These are phyloP conservation scores for Cantharis flavilabris DNA, from an alignment of 2,888 invertebrate genomes.

Conservation along the genomic window DNA sequence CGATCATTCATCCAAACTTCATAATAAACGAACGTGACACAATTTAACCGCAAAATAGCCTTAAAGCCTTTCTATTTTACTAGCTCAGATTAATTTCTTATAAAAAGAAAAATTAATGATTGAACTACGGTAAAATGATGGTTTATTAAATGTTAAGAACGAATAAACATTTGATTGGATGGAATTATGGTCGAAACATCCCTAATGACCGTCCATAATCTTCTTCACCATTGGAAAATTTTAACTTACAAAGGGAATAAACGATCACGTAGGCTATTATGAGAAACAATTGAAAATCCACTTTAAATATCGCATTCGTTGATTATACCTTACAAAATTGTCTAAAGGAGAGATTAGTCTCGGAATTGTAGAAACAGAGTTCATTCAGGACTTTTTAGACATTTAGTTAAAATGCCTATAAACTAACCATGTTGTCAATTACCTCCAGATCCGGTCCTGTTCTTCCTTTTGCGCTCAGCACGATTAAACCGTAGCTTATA, in stretches of 20 bases:
- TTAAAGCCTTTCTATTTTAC: slow-evolving; percentile 17
- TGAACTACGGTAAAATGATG: neutral
- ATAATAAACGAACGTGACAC: slow-evolving; percentile 23
- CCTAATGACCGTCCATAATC: slow-evolving; percentile 5
- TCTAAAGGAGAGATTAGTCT: slow-evolving; percentile 14
- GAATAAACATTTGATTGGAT: neutral
- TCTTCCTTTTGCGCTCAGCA: neutral
- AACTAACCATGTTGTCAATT: neutral
- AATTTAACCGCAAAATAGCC: slow-evolving; percentile 25
- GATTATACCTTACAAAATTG: slow-evolving; percentile 29
- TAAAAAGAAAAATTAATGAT: slow-evolving; percentile 7
- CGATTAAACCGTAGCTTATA: neutral
- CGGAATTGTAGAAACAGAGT: neutral
- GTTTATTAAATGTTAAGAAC: slow-evolving; percentile 15
- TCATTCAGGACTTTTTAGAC: neutral
- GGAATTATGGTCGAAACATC: neutral
- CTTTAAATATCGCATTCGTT: slow-evolving; percentile 24
- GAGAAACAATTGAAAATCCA: slow-evolving; percentile 30
- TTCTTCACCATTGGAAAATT: slow-evolving; percentile 16
- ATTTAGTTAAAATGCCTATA: neutral
- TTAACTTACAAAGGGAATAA: slow-evolving; percentile 24
- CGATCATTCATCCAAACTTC: slow-evolving; percentile 7
- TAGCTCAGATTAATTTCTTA: neutral
- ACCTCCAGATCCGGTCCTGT: neutral
- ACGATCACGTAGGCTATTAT: slow-evolving; percentile 33